Percentiles rank a stretch among this genome's conserved stretches.
Evolutionary conservation across 2,888 invertebrate genomes (phyloP).

Genomic region (Tipula lateralis): DNA sequence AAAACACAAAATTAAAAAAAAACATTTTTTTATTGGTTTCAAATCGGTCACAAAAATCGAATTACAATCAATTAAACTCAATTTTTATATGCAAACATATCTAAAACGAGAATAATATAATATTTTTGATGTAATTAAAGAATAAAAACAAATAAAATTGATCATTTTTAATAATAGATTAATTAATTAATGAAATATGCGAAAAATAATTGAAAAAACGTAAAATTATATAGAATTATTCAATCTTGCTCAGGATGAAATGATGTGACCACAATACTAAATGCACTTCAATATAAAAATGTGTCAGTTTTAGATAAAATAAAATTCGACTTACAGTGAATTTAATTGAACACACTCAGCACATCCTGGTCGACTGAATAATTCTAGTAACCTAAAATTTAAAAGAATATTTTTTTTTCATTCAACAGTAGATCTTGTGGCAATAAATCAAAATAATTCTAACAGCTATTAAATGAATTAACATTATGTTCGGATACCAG

Average conservation of each 20-base stretch:
- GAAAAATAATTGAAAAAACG: not conserved
- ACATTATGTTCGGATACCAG: too few species aligned
- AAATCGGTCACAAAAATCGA: not conserved
- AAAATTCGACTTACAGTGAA: slow-evolving; percentile 9
- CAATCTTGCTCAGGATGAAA: not conserved
- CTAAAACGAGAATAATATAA: slow-evolving; percentile 4
- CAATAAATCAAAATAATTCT: too few species aligned
- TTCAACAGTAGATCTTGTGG: not conserved
- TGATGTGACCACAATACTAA: not conserved
- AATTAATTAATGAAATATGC: not conserved
- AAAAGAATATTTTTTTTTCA: not conserved
- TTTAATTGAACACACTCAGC: not conserved
- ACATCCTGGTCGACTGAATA: not conserved
- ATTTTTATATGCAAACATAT: slow-evolving; percentile 1
- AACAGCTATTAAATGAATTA: too few species aligned
- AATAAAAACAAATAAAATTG: not conserved
- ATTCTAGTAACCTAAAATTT: slow-evolving; percentile 5
- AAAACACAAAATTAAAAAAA: not conserved
- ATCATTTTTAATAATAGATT: too few species aligned
- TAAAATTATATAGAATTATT: not conserved
- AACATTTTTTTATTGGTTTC: not conserved
- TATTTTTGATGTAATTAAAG: not conserved
- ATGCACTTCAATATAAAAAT: not conserved
- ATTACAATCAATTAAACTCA: not conserved
- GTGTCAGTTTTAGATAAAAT: not conserved